These are phyloP conservation scores for Tychaedon coryphoeus DNA, from an alignment of 2,113 vertebrate species.

Conservation along the genomic window DNA sequence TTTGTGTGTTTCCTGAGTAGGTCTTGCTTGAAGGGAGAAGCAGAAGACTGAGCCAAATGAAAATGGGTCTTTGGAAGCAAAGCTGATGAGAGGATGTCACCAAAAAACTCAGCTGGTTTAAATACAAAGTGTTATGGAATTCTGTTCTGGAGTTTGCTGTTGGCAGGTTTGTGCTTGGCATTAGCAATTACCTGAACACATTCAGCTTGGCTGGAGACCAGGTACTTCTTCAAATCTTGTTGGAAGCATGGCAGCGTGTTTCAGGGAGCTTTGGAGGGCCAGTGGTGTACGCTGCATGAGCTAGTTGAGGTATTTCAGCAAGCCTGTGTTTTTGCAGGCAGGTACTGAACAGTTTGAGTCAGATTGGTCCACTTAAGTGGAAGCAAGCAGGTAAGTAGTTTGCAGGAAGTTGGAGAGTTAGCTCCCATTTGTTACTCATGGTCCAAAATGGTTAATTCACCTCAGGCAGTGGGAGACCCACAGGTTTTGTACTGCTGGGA, in stretches of 20 bases:
- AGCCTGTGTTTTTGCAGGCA: neutral
- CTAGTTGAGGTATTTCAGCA: neutral
- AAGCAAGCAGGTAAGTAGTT: neutral
- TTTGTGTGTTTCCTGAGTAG: neutral
- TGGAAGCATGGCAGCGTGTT: neutral
- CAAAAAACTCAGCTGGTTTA: neutral
- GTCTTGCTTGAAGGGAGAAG: neutral
- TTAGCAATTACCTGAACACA: neutral
- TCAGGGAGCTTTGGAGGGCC: neutral
- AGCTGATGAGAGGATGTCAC: neutral
- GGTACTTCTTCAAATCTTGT: neutral
- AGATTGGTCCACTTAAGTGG: neutral
- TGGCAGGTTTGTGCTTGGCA: neutral
- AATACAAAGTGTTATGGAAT: neutral
- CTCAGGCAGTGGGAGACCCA: neutral
- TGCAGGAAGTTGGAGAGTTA: neutral
- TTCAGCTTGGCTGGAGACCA: neutral
- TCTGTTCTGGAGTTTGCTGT: neutral
- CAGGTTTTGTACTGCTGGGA: neutral
- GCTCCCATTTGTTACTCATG: neutral
- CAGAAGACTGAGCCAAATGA: neutral
- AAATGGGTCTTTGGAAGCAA: neutral
- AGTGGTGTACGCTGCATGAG: neutral
- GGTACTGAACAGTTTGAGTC: neutral
- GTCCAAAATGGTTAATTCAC: neutral